phyloP scores from a whole-genome alignment of 1,140 invertebrate genomes.

The Drosophila ambigua region DNA sequence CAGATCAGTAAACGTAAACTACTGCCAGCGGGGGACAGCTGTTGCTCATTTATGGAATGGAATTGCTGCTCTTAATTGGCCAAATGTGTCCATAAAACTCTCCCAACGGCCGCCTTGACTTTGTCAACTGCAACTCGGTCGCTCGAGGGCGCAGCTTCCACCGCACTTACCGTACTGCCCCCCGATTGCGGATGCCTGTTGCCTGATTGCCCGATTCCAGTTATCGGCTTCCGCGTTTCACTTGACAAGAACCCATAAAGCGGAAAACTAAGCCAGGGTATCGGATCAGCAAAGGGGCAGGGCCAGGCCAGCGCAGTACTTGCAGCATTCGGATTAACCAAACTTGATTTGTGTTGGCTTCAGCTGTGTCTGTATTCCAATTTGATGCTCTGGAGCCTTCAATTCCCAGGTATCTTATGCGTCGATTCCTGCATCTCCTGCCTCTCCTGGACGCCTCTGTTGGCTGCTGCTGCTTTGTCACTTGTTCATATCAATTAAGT shows the following conservation, averaged over 20 bases:
- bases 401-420: neutral
- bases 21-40: slow-evolving; percentile 16
- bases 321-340: too few relatives aligned
- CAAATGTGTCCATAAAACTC: slow-evolving; percentile 68
- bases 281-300: neutral
- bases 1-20: slow-evolving; percentile 77
- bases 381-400: too few relatives aligned
- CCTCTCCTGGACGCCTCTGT: neutral
- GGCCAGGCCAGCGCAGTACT: too few relatives aligned
- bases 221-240: slow-evolving; percentile 66
- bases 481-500: slow-evolving; percentile 80
- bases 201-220: slow-evolving; percentile 10
- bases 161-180: too few relatives aligned
- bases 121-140: slow-evolving; percentile 36
- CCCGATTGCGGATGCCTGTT: slow-evolving; percentile 2
- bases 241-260: slow-evolving; percentile 57
- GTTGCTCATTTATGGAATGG: slow-evolving; percentile 45
- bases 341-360: too few relatives aligned
- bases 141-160: too few relatives aligned
- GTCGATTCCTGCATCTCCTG: slow-evolving; percentile 7
- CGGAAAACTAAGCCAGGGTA: slow-evolving; percentile 1
- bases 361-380: neutral
- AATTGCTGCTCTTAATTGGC: slow-evolving; percentile 65
- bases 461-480: slow-evolving; percentile 64
- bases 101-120: slow-evolving; percentile 47